Evolutionary conservation across 2,113 vertebrate genomes (phyloP), one percentile per base, ranked within the genome.

Genomic region (Todiramphus saurophagus): DNA sequence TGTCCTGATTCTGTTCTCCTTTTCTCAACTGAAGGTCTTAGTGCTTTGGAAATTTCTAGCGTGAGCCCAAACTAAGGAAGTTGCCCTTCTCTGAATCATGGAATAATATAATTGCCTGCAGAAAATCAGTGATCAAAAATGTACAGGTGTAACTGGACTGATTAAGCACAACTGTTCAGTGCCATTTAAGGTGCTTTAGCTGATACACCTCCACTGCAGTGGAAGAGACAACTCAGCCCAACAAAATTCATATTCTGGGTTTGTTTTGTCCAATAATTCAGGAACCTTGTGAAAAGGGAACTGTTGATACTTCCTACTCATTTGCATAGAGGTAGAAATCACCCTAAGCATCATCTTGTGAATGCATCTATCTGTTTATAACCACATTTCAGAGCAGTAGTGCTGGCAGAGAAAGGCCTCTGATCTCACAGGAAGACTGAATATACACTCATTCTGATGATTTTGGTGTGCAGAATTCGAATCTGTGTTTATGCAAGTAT

Each of bases 391-490:
- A 46, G 31, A 67, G 18, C 43, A 85, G 50, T n/a, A 83, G 18
- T 1, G 0, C 37, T 62, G 55, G 7, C 31, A 96, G 21, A 59
- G 17, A 30, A 89, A 77, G 70, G 30, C 7, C 7, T 81, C 37
- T 89, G 28, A 64, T 73, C 78, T 87, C 69, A 70, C 31, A 27
- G 18, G 51, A 31, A n/a, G 13, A 33, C 60, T 58, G 25, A 21
- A 58, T 4, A 3, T 13, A 9, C 16, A 7, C 3, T 48, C 39
- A 37, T 35, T 39, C 7, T 50, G 24, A 33, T 2, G 2, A 1
- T 48, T 74, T 66, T 3, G 2, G 11, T 24, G 27, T 3, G 3
- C 14, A 53, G 23, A n/a, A 63, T 68, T 91, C 78, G 19, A 31
- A 74, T 18, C n/a, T 43, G 4, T 44, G 14, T 66, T 62, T 67